phyloP scores from a whole-genome alignment of 2,113 vertebrate species.

The Notarius lentiginosus region DNA sequence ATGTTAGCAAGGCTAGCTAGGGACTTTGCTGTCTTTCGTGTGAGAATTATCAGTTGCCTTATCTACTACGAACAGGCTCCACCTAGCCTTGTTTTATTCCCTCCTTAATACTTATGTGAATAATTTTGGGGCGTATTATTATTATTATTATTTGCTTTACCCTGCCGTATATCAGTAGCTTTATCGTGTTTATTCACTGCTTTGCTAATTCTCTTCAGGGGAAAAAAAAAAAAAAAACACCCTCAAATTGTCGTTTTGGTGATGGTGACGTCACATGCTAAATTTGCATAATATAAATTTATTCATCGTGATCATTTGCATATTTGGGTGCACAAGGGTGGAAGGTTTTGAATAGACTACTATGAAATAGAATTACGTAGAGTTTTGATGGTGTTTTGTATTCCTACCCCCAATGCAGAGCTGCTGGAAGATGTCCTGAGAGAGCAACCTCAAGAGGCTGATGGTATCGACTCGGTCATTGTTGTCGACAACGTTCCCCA shows the following conservation, averaged over 20 bases:
- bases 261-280: not conserved
- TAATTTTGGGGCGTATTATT: not conserved
- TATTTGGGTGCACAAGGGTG: not conserved
- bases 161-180: not conserved
- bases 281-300: not conserved
- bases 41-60: not conserved
- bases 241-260: not conserved
- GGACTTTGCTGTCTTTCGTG: not conserved
- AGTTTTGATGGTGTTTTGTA: not conserved
- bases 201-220: not conserved
- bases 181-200: not conserved
- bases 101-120: too few relatives aligned
- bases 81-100: too few relatives aligned
- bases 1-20: too few relatives aligned
- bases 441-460: slow-evolving; percentile 89
- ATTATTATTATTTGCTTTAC: not conserved
- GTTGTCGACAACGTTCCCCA: slow-evolving; percentile 96
- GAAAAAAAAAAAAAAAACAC: not conserved
- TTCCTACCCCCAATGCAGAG: slow-evolving; percentile 57
- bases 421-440: slow-evolving; percentile 85
- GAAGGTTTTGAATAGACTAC: not conserved
- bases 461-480: slow-evolving; percentile 93
- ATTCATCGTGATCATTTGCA: not conserved
- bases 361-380: not conserved
- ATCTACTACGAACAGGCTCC: not conserved